Percentiles rank a stretch among this genome's conserved stretches.
phyloP scores from a whole-genome alignment of 2,113 vertebrate species.

The Ramphastos sulfuratus region DNA sequence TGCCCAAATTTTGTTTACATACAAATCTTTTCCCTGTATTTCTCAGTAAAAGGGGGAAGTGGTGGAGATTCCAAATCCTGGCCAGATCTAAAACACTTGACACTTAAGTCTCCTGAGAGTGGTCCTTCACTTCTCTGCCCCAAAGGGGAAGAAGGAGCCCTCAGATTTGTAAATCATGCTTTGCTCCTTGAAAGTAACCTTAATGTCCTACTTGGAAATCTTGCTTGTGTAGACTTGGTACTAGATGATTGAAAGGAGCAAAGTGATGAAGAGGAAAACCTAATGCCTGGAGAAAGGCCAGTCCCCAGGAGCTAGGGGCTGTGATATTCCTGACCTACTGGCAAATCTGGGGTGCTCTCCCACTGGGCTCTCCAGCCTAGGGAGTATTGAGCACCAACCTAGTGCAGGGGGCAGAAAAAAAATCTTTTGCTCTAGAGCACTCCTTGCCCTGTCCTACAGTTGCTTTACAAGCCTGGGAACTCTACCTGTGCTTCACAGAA shows the following conservation, averaged over 20 bases:
- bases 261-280: not conserved
- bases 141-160: not conserved
- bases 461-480: not conserved
- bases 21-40: not conserved
- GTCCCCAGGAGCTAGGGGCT: not conserved
- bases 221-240: fast-evolving
- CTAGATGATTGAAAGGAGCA: not conserved
- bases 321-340: not conserved
- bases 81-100: not conserved
- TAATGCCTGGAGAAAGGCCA: not conserved
- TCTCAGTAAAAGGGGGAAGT: not conserved
- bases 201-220: fast-evolving
- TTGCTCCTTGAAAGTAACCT: not conserved
- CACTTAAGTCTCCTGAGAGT: not conserved
- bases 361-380: not conserved
- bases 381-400: no score
- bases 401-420: not conserved
- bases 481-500: not conserved
- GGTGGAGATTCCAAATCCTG: not conserved
- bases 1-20: not conserved
- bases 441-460: not conserved
- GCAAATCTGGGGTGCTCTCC: not conserved
- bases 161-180: not conserved
- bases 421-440: not conserved
- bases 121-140: fast-evolving